These are phyloP conservation scores for Diadegma fenestrale DNA, from an alignment of 2,888 invertebrate genomes.

Conservation along the genomic window DNA sequence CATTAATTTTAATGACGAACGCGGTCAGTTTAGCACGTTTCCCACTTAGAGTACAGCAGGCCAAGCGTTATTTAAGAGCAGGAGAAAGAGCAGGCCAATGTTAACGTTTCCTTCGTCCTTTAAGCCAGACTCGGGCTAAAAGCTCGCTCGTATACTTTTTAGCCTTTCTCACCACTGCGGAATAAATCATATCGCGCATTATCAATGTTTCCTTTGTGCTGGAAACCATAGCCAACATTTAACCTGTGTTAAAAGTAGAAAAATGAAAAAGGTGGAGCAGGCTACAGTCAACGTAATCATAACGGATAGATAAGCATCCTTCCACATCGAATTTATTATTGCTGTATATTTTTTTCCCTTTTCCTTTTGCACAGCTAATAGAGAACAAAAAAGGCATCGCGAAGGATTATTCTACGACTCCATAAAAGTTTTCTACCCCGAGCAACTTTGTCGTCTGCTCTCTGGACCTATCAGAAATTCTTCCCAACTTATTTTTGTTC, in stretches of 20 bases:
- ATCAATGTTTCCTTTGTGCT: constrained; percentile 8
- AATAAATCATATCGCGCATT: constrained; percentile 38
- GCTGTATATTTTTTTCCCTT: background rate
- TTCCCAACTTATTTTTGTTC: background rate
- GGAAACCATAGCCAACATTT: constrained; percentile 1
- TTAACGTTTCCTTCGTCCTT: constrained; percentile 17
- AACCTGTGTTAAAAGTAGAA: background rate
- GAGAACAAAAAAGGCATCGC: background rate
- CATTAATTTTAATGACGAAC: constrained; percentile 75
- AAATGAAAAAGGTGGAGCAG: background rate
- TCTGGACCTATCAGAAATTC: constrained; percentile 22
- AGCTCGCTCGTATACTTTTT: constrained; percentile 30
- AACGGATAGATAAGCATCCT: background rate
- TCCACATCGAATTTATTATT: background rate
- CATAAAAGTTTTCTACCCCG: constrained; percentile 1
- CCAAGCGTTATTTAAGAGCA: constrained; percentile 8
- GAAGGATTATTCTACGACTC: background rate
- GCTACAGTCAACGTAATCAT: background rate
- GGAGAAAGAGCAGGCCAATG: background rate
- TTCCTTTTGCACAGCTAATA: background rate
- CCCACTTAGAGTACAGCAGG: constrained; percentile 69
- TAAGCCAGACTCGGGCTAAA: constrained; percentile 37
- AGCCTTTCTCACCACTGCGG: constrained; percentile 14
- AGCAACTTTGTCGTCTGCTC: constrained; percentile 30
- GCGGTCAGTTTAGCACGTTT: constrained; percentile 72